A percentile compares a stretch with the other conserved stretches of the same genome.
phyloP scores from a whole-genome alignment of 2,113 vertebrate species.

The Colaptes auratus region DNA sequence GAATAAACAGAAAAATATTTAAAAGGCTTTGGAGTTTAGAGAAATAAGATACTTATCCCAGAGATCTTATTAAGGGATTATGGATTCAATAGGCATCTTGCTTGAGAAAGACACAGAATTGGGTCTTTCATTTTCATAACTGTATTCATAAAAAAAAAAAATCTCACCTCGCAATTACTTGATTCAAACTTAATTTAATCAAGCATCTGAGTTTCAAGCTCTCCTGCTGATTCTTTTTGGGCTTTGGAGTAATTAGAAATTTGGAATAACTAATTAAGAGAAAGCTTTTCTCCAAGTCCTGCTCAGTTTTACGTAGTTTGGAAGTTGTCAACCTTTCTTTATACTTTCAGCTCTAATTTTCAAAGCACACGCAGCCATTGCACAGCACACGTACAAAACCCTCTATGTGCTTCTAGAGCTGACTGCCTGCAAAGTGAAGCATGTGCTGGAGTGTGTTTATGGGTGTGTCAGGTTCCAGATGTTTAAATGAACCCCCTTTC shows the following conservation, averaged over 20 bases:
- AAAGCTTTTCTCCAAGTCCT: neutral
- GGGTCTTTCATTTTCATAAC: neutral
- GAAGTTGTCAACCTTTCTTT: neutral
- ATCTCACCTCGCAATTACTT: neutral
- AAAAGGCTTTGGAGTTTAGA: neutral
- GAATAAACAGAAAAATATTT: neutral
- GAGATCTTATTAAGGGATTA: neutral
- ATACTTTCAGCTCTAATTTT: neutral
- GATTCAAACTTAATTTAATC: neutral
- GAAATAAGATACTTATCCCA: neutral
- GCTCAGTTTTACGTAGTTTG: neutral
- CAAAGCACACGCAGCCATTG: neutral
- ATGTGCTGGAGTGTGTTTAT: neutral
- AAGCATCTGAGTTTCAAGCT: neutral
- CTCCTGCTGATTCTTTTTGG: neutral
- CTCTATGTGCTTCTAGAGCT: neutral
- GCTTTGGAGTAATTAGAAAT: neutral
- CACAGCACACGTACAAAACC: neutral
- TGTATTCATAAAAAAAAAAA: neutral
- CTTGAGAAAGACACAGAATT: neutral
- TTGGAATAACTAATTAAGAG: neutral
- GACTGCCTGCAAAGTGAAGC: constrained; percentile 17
- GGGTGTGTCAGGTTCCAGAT: constrained; percentile 6
- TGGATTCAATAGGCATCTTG: neutral
- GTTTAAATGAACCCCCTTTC: constrained; percentile 50